Conservation (phyloP, 2,113 vertebrate genomes). For the Oplegnathus fasciatus region DNA sequence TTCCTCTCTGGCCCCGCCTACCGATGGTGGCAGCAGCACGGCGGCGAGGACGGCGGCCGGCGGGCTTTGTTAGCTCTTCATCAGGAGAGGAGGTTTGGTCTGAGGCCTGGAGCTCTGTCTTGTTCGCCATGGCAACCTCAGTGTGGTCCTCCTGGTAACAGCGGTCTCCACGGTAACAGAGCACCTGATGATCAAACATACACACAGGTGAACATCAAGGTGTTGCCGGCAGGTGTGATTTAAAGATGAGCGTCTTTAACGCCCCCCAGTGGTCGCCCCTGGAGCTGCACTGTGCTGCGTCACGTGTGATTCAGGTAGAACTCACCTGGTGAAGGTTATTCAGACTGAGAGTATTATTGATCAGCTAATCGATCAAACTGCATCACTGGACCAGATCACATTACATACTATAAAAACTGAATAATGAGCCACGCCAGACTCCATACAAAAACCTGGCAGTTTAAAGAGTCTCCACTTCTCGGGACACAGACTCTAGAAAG, state of each 20-base stretch:
- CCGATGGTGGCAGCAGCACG: rapidly evolving
- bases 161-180: slow-evolving; percentile 30
- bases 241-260: too few species aligned
- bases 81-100: background rate
- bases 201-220: background rate
- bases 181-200: background rate
- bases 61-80: slow-evolving; percentile 1
- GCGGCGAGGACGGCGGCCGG: background rate
- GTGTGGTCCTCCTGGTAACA: background rate
- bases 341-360: background rate
- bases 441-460: background rate
- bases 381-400: background rate
- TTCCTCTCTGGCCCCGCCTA: slow-evolving; percentile 29
- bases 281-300: background rate
- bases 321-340: too few species aligned
- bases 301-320: too few species aligned
- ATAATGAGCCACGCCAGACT: background rate
- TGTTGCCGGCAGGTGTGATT: background rate
- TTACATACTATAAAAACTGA: too few species aligned
- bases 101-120: background rate
- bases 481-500: background rate
- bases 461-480: background rate
- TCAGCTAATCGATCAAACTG: too few species aligned
- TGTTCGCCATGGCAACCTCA: slow-evolving; percentile 20
- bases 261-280: background rate